Evolutionary conservation across 2,113 vertebrate species (phyloP).

Genomic region (Menidia beryllina): DNA sequence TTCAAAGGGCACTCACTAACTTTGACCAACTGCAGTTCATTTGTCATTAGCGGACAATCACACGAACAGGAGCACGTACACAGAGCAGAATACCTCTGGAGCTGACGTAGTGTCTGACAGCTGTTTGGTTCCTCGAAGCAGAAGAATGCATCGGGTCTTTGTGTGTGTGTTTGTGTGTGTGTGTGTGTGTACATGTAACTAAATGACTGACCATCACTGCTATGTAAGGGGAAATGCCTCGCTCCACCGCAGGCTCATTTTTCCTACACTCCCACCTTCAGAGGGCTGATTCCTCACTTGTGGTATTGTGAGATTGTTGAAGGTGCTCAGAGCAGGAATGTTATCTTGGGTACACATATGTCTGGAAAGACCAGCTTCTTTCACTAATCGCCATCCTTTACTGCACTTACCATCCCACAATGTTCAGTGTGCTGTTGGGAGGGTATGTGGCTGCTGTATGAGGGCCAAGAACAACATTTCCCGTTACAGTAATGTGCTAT

Average conservation of each 20-base stretch:
- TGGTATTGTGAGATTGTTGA: conserved; percentile 4
- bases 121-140: conserved; percentile 63
- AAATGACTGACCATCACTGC: conserved; percentile 57
- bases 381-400: conserved; percentile 35
- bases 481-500: conserved; percentile 26
- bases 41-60: conserved; percentile 24
- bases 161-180: conserved; percentile 3
- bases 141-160: conserved; percentile 61
- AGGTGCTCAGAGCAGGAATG: conserved; percentile 52
- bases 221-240: conserved; percentile 73
- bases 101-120: conserved; percentile 79
- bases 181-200: conserved; percentile 7
- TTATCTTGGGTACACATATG: conserved; percentile 56
- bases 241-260: conserved; percentile 65
- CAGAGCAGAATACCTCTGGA: conserved; percentile 50
- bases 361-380: conserved; percentile 44
- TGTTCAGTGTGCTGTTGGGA: conserved; percentile 13
- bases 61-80: conserved; percentile 31
- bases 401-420: conserved; percentile 1
- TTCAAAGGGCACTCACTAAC: neutral
- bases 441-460: conserved; percentile 32
- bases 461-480: conserved; percentile 33
- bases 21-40: conserved; percentile 22
- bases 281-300: too few species aligned
- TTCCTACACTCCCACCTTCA: conserved; percentile 45